phyloP scores from a whole-genome alignment of 2,888 invertebrate species.

The Cyrtodaria siliqua region DNA sequence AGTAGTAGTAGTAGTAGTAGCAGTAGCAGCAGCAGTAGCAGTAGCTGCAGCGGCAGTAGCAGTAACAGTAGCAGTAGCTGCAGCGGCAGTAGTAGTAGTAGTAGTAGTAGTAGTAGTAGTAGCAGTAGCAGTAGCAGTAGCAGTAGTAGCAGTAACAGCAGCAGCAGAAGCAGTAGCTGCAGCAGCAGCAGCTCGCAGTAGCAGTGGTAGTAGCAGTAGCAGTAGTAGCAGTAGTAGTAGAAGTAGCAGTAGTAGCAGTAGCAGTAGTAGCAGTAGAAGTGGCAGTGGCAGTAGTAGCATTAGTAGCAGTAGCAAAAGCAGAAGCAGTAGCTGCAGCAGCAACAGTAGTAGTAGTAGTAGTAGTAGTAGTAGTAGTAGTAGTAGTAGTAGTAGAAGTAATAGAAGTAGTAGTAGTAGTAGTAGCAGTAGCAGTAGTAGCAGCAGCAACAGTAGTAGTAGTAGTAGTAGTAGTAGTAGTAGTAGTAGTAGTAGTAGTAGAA shows the following conservation, averaged over 20 bases:
- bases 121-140: background rate
- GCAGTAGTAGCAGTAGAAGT: background rate
- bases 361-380: background rate
- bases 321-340: background rate
- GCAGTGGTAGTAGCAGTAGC: background rate
- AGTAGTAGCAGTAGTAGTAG: conserved; percentile 1
- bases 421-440: background rate
- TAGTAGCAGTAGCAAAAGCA: background rate
- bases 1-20: conserved; percentile 1
- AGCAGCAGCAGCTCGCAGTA: background rate
- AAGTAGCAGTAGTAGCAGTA: background rate
- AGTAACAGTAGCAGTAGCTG: background rate
- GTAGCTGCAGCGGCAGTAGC: background rate
- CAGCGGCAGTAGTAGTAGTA: background rate
- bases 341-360: background rate
- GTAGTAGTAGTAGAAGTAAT: background rate
- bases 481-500: background rate
- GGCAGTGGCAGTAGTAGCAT: background rate
- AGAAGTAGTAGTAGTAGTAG: background rate
- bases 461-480: conserved; percentile 5
- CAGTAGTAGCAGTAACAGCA: background rate
- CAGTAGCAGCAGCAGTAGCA: background rate
- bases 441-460: background rate
- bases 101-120: no score
- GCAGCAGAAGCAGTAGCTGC: background rate